Percentiles rank a stretch among this genome's conserved stretches.
Conservation (phyloP, 2,797 vertebrate genomes). For the Leuciscus waleckii region DNA sequence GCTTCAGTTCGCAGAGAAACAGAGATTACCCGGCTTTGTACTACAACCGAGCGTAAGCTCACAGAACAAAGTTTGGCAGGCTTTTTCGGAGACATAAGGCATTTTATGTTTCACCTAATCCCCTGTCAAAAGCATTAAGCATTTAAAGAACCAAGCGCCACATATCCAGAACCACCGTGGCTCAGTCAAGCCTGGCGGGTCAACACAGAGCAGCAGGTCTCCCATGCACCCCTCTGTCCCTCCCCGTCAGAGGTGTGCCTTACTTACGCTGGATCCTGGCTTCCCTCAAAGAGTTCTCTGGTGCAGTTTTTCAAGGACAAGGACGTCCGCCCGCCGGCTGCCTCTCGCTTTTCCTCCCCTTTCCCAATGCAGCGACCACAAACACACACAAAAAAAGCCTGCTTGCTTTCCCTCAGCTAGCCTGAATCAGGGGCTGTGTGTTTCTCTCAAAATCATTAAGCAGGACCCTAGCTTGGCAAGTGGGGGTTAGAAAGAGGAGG, state of each 20-base stretch:
- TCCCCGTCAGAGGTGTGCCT: slow-evolving; percentile 82
- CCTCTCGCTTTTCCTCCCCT: slow-evolving; percentile 67
- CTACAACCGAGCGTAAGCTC: slow-evolving; percentile 14
- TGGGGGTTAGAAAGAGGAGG: slow-evolving; percentile 69
- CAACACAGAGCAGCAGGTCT: slow-evolving; percentile 62
- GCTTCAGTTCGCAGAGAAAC: slow-evolving; percentile 16
- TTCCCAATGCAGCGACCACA: slow-evolving; percentile 80
- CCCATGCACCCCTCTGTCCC: slow-evolving; percentile 62
- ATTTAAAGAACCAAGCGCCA: slow-evolving; percentile 74
- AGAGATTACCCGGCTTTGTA: slow-evolving; percentile 23
- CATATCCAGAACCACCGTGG: slow-evolving; percentile 75
- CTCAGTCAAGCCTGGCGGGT: slow-evolving; percentile 77
- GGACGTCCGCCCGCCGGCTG: slow-evolving; percentile 63
- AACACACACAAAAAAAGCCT: slow-evolving; percentile 58
- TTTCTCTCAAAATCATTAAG: slow-evolving; percentile 80
- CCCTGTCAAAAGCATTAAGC: slow-evolving; percentile 79
- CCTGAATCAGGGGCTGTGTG: slow-evolving; percentile 75
- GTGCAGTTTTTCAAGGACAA: slow-evolving; percentile 86
- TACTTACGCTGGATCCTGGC: slow-evolving; percentile 96
- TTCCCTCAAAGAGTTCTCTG: slow-evolving; percentile 95
- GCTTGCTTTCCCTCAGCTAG: slow-evolving; percentile 65
- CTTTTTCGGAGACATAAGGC: slow-evolving; percentile 74
- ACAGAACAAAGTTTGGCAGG: slow-evolving; percentile 75
- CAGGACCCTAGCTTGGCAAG: slow-evolving; percentile 84
- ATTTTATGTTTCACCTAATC: slow-evolving; percentile 79